Base-by-base conservation (phyloP, 2,797 vertebrate genomes). In the Calcarius lapponicus region DNA sequence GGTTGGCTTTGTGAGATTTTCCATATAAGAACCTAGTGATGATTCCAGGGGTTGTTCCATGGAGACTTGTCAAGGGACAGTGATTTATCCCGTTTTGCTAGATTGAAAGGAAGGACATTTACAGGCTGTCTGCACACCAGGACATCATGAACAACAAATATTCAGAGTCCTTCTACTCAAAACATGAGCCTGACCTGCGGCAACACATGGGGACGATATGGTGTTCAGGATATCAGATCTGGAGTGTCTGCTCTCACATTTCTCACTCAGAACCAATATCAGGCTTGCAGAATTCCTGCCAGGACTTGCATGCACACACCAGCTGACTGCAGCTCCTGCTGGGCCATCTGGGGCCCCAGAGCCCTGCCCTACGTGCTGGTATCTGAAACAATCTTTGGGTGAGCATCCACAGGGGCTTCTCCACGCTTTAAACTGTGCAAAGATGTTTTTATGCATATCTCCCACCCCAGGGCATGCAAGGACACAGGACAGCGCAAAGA, bases 241-340 rank as follows among this genome's bases (percentile, higher is more conserved):
- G 73, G 17, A 79, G 40, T 8, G 40, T 79, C 56, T 42, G 53
- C 80, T 86, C 93, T 96, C 92, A 76, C 64, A 81, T 93, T 95
- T 88, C 93, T 90, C 83, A 31, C 70, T 95, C 92, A 87, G 71
- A 92, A 92, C 67, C 67, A 92, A 10, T 70, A 69, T 70, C 73
- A 94, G 80, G 42, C 83, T 86, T 28, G 26, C 80, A 84, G 76
- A 80, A 91, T 38, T 75, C 82, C 76, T 95, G 88, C 76, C 6
- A 6, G 66, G 79, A 53, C 43, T 62, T 60, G 65, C 47, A 82
- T 76, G 74, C 90, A 62, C 48, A 71, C 45, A 47, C 34, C 57
- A 92, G 90, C 90, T 96, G 93, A 84, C 86, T 82, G 66, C 16
- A 10, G 56, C 73, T 93, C 56, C 67, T 78, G 76, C 82, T 0